A percentile compares a stretch with the other conserved stretches of the same genome.
These are phyloP conservation scores for Orycteropus afer DNA, from an alignment of 2,113 vertebrate genomes.

Conservation along the genomic window DNA sequence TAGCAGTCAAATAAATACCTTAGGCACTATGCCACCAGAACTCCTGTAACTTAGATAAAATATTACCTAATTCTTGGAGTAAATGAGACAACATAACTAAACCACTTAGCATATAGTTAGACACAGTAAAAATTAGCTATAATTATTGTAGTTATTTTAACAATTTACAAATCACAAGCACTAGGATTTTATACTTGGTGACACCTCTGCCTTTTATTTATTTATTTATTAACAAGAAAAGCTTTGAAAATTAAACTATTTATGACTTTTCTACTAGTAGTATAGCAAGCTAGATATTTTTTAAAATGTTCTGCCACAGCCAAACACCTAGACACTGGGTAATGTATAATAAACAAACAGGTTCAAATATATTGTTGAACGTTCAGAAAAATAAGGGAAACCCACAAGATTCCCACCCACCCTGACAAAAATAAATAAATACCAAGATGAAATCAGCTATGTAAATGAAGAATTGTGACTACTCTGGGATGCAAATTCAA, in stretches of 20 bases:
- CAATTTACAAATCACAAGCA: not conserved
- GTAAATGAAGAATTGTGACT: not conserved
- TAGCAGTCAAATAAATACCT: too few relatives aligned
- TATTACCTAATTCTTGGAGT: slow-evolving; percentile 5
- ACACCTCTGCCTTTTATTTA: not conserved
- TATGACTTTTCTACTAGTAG: slow-evolving; percentile 1
- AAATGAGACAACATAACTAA: not conserved
- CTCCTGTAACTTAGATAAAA: too few relatives aligned
- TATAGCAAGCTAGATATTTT: not conserved
- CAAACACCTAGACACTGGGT: not conserved
- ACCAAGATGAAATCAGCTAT: slow-evolving; percentile 6
- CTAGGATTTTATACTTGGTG: not conserved
- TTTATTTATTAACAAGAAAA: not conserved
- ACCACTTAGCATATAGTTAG: not conserved
- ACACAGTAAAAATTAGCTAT: not conserved
- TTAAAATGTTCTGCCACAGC: not conserved
- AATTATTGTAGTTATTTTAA: not conserved
- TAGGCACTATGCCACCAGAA: too few relatives aligned
- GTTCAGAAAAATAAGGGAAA: slow-evolving; percentile 8
- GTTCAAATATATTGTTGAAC: slow-evolving; percentile 25
- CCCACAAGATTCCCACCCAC: not conserved
- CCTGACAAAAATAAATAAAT: not conserved
- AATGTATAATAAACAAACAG: not conserved
- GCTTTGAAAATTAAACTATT: slow-evolving; percentile 36
- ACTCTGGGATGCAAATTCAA: too few relatives aligned